Percentiles rank a stretch among this genome's conserved stretches.
These are phyloP conservation scores for Sminthurinus aureus DNA, from an alignment of 2,888 invertebrate genomes.

Conservation along the genomic window DNA sequence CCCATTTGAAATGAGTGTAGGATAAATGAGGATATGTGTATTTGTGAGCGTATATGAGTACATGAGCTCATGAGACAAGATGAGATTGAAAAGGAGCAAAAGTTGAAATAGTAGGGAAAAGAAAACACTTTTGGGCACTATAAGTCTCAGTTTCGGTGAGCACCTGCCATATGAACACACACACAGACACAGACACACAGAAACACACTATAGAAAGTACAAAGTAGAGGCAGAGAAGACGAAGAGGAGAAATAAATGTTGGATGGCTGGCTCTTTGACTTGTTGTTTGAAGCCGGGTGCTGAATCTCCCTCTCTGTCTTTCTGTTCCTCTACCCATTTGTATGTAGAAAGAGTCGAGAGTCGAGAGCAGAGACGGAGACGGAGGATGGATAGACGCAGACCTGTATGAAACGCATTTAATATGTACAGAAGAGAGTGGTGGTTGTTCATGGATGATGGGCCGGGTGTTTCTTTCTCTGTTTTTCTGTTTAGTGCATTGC, in stretches of 20 bases:
- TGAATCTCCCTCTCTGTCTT: neutral
- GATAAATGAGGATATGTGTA: neutral
- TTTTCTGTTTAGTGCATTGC: neutral
- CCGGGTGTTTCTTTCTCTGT: constrained; percentile 36
- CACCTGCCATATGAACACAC: constrained; percentile 34
- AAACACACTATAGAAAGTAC: neutral
- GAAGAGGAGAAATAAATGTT: neutral
- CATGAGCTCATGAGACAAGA: neutral
- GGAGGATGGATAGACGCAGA: neutral
- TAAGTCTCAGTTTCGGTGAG: constrained; percentile 15
- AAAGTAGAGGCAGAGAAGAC: neutral
- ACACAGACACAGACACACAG: constrained; percentile 1
- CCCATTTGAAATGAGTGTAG: neutral
- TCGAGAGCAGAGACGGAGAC: neutral
- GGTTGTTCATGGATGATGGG: neutral
- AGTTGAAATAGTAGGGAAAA: constrained; percentile 30
- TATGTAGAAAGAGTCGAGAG: neutral
- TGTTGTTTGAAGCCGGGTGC: neutral
- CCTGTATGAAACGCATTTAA: neutral
- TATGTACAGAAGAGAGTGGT: neutral
- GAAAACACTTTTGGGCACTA: constrained; percentile 25
- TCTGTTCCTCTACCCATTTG: neutral
- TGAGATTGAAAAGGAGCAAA: constrained; percentile 3
- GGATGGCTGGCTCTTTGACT: neutral
- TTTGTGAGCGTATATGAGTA: neutral